Evolutionary conservation across 2,113 vertebrate species (phyloP).

Genomic region (Phaethornis superciliosus): DNA sequence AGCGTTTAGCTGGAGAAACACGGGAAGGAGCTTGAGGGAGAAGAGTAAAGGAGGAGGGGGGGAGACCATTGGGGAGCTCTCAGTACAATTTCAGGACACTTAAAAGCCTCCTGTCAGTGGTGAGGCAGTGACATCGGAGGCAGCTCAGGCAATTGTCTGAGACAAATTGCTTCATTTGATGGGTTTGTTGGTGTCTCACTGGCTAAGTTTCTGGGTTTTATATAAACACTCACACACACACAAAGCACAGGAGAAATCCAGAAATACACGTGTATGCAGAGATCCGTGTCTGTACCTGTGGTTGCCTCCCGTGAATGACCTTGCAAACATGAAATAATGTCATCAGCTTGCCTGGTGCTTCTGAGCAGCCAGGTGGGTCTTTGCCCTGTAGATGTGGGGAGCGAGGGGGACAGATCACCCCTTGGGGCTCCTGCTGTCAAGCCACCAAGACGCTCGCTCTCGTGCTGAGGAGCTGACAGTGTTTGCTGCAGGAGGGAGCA

Average conservation of each 20-base stretch:
- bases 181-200: not conserved
- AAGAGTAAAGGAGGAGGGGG: not conserved
- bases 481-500: not conserved
- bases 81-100: constrained; percentile 34
- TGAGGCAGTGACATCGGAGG: not conserved
- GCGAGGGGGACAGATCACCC: not conserved
- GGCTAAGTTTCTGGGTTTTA: constrained; percentile 20
- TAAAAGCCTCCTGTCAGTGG: constrained; percentile 32
- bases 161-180: not conserved
- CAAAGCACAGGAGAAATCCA: not conserved
- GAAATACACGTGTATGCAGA: not conserved
- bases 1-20: constrained; percentile 51
- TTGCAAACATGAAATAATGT: not conserved
- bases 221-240: not conserved
- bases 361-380: not conserved
- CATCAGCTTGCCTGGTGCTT: not conserved
- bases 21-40: not conserved
- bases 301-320: not conserved
- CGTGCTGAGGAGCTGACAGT: not conserved
- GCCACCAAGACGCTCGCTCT: not conserved
- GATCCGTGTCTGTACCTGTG: not conserved
- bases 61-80: not conserved
- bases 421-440: fast-evolving
- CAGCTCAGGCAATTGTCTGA: constrained; percentile 26
- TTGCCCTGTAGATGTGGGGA: not conserved